phyloP scores from a whole-genome alignment of 2,888 invertebrate genomes.

The Drosophila anomelani region DNA sequence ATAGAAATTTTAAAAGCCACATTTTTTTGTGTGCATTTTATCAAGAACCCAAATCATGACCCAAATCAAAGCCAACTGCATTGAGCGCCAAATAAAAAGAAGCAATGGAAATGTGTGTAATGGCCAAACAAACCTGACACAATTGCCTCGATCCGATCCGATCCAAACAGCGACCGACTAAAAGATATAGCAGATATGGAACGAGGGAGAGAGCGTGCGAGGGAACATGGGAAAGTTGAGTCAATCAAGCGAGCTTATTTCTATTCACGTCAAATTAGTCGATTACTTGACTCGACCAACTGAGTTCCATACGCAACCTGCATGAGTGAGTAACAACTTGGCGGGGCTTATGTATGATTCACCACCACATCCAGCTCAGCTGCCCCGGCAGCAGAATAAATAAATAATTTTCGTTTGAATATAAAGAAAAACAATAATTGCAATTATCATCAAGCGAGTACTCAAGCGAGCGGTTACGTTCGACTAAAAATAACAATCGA shows the following conservation, averaged over 20 bases:
- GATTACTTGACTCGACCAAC: slow-evolving; percentile 24
- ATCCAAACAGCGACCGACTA: slow-evolving; percentile 18
- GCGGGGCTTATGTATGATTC: slow-evolving; percentile 16
- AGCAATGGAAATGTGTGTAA: slow-evolving; percentile 28
- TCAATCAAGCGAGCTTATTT: slow-evolving; percentile 38
- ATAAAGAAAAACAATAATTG: slow-evolving; percentile 27
- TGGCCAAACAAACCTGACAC: slow-evolving; percentile 45
- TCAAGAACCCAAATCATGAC: slow-evolving; percentile 48
- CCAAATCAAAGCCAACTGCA: slow-evolving; percentile 65
- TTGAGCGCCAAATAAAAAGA: slow-evolving; percentile 41
- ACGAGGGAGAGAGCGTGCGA: slow-evolving; percentile 7
- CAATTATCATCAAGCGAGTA: slow-evolving; percentile 24
- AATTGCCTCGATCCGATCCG: slow-evolving; percentile 24
- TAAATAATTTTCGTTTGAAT: slow-evolving; percentile 25
- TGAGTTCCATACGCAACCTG: slow-evolving; percentile 12
- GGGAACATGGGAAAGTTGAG: slow-evolving; percentile 16
- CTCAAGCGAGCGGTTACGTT: slow-evolving; percentile 1
- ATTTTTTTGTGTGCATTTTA: slow-evolving; percentile 18
- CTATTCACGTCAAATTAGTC: slow-evolving; percentile 42
- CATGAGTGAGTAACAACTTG: slow-evolving; percentile 26
- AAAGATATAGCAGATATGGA: slow-evolving; percentile 9
- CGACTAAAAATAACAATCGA: slow-evolving; percentile 1
- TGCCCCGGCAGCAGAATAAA: slow-evolving; percentile 13
- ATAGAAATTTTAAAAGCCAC: too few relatives aligned
- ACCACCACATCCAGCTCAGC: slow-evolving; percentile 12